Conservation (phyloP, 2,113 vertebrate genomes). For the Machaerirhynchus nigripectus region DNA sequence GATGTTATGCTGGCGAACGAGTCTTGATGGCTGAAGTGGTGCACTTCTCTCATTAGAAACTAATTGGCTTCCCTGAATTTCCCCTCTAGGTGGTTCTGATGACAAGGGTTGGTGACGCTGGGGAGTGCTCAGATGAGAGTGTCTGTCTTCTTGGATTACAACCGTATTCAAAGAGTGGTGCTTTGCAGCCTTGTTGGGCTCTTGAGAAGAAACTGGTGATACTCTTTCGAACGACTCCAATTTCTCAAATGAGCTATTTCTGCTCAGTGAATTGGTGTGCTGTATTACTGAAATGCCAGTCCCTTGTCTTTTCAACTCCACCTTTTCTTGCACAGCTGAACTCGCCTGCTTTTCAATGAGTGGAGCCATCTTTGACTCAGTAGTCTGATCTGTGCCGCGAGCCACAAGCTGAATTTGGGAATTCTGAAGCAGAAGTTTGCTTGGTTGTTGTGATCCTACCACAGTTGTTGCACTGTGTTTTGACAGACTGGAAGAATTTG, state of each 20-base stretch:
- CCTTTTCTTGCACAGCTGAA: slow-evolving; percentile 71
- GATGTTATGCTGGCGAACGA: slow-evolving; percentile 95
- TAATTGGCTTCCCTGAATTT: slow-evolving; percentile 61
- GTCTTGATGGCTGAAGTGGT: slow-evolving; percentile 79
- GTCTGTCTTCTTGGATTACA: slow-evolving; percentile 66
- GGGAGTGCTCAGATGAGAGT: slow-evolving; percentile 32
- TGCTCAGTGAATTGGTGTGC: slow-evolving; percentile 94
- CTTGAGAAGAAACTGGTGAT: slow-evolving; percentile 78
- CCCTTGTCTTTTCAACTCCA: slow-evolving; percentile 86
- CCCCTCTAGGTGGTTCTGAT: slow-evolving; percentile 59
- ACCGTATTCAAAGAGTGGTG: slow-evolving; percentile 61
- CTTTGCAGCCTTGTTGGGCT: slow-evolving; percentile 66
- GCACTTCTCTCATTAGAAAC: slow-evolving; percentile 62
- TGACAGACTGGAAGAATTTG: slow-evolving; percentile 53
- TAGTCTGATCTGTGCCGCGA: slow-evolving; percentile 69
- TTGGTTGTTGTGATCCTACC: slow-evolving; percentile 69
- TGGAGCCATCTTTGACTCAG: slow-evolving; percentile 75
- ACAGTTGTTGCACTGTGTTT: slow-evolving; percentile 49
- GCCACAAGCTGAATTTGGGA: slow-evolving; percentile 81
- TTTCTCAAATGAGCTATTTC: slow-evolving; percentile 91
- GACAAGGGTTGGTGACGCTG: slow-evolving; percentile 64
- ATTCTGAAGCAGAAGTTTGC: slow-evolving; percentile 70
- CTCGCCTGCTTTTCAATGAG: slow-evolving; percentile 77
- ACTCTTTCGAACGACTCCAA: slow-evolving; percentile 81
- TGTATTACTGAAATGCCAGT: slow-evolving; percentile 95